These are phyloP conservation scores for Dolichotis patagonum DNA, from an alignment of 2,113 vertebrate species.

Conservation along the genomic window DNA sequence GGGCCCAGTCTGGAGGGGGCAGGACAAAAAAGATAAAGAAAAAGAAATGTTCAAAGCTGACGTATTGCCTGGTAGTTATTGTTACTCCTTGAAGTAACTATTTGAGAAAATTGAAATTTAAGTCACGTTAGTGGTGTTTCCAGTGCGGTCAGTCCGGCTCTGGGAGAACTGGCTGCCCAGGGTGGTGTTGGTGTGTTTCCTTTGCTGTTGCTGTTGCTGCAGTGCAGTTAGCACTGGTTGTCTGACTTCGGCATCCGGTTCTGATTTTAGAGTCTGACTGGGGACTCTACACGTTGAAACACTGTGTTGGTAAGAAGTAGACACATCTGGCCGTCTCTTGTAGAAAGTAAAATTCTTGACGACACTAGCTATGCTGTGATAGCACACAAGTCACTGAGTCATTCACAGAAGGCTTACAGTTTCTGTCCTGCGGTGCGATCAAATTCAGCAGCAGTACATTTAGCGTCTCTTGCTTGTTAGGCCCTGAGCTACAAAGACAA, in stretches of 20 bases:
- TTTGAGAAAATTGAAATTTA: not conserved
- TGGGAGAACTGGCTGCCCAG: not conserved
- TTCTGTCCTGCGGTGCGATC: not conserved
- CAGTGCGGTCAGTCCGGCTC: not conserved
- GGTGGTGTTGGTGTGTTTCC: not conserved
- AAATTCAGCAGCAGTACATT: not conserved
- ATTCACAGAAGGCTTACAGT: not conserved
- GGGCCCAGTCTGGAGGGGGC: no score
- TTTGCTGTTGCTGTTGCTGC: not conserved
- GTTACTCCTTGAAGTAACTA: not conserved
- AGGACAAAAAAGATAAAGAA: no score
- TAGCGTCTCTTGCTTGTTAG: conserved; percentile 8
- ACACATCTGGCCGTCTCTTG: not conserved
- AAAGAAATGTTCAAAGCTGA: not conserved
- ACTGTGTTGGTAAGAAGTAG: not conserved
- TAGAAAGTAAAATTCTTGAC: not conserved
- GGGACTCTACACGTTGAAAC: not conserved
- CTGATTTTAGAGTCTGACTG: not conserved
- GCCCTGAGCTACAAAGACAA: not conserved
- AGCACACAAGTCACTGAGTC: not conserved
- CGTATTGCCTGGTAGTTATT: not conserved
- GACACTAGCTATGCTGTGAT: not conserved
- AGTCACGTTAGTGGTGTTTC: not conserved
- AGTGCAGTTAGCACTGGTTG: no score
- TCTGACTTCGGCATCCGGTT: not conserved